A percentile compares a stretch with the other conserved stretches of the same genome.
Conservation (phyloP, 2,113 vertebrate genomes). For the Fukomys damarensis region DNA sequence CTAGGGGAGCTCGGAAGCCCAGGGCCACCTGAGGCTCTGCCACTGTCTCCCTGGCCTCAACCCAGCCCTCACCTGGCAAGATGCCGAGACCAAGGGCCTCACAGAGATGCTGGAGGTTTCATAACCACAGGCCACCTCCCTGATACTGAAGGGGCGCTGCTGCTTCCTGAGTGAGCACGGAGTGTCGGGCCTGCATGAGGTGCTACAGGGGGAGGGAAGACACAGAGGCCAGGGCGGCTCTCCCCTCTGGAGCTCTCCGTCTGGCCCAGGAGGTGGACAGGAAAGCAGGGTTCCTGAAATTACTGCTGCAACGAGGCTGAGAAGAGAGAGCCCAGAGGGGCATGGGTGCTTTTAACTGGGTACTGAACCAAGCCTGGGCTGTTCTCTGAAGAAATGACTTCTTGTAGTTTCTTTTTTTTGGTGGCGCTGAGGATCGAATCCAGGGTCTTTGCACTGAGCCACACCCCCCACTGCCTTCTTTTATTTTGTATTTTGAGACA, state of each 20-base stretch:
- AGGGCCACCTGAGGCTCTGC: constrained; percentile 10
- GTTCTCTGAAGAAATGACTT: background rate
- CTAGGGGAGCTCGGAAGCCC: constrained; percentile 35
- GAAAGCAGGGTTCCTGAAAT: background rate
- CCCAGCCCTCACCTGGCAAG: background rate
- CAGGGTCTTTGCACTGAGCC: background rate
- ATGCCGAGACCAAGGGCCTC: background rate
- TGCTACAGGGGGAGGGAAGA: background rate
- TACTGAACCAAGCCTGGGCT: background rate
- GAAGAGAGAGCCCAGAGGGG: background rate
- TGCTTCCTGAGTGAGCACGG: background rate
- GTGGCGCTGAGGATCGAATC: background rate
- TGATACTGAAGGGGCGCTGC: background rate
- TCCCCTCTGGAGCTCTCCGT: background rate
- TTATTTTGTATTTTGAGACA: background rate
- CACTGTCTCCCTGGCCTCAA: background rate
- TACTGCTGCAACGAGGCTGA: background rate
- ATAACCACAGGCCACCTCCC: background rate
- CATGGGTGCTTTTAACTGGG: background rate
- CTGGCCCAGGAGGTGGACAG: background rate
- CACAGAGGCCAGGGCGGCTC: background rate
- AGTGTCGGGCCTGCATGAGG: background rate
- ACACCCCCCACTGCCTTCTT: background rate
- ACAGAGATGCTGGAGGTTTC: background rate
- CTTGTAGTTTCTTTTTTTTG: background rate